Conservation (phyloP, 2,113 vertebrate species). For the Podiceps cristatus region DNA sequence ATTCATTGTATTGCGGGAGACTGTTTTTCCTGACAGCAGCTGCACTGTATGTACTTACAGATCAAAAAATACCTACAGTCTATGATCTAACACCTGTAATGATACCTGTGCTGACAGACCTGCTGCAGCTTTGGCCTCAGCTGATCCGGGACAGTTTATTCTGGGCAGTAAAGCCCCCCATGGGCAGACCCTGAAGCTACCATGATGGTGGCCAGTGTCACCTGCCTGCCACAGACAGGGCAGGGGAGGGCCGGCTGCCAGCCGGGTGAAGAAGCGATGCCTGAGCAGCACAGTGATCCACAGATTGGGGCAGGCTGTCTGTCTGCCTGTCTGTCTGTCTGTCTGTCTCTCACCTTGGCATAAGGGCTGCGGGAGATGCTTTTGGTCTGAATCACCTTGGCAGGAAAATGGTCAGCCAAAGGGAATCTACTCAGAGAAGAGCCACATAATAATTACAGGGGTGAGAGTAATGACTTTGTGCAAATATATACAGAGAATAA, state of each 20-base stretch:
- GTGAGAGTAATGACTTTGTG: background rate
- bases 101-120: background rate
- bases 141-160: background rate
- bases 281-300: background rate
- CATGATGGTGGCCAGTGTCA: background rate
- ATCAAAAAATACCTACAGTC: background rate
- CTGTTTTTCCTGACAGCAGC: background rate
- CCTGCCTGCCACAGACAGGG: background rate
- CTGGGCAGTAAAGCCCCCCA: background rate
- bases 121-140: background rate
- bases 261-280: background rate
- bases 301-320: background rate
- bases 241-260: background rate
- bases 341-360: fast-evolving
- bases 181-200: background rate
- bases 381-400: background rate
- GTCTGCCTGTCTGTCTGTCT: background rate
- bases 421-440: background rate
- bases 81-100: background rate
- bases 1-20: background rate
- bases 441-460: background rate
- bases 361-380: background rate
- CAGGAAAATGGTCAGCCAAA: background rate
- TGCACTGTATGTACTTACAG: background rate
- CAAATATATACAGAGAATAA: background rate